Conservation (phyloP, 2,797 vertebrate species). For the Rhinogobio ventralis region DNA sequence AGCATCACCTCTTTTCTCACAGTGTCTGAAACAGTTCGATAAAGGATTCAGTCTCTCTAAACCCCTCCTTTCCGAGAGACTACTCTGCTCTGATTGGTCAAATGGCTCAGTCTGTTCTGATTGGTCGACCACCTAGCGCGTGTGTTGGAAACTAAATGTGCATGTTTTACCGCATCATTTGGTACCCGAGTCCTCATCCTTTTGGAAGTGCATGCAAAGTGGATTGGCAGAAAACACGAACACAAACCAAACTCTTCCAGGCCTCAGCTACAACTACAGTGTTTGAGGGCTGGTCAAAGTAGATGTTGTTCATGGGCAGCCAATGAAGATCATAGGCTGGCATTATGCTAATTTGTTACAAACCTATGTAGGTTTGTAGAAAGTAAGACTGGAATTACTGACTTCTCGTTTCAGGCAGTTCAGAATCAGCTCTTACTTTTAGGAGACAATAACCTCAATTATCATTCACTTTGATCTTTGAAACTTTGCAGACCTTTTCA, state of each 20-base stretch:
- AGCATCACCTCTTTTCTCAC: neutral
- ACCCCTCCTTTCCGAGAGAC: no score
- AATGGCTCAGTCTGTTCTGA: no score
- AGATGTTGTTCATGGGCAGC: neutral
- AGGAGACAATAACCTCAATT: neutral
- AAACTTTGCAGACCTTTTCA: neutral
- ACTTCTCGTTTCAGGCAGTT: neutral
- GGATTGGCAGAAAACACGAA: no score
- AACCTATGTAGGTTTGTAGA: neutral
- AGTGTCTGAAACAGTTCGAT: neutral
- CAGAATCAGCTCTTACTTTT: neutral
- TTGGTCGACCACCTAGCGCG: no score
- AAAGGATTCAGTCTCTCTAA: no score
- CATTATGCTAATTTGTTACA: neutral
- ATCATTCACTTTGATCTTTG: neutral
- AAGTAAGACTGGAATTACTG: neutral
- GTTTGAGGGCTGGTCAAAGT: neutral
- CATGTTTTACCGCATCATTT: no score
- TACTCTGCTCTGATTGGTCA: no score
- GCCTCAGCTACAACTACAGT: no score
- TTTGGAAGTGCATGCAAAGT: no score
- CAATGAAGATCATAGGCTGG: neutral
- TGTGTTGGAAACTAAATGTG: no score
- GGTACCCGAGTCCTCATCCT: no score
- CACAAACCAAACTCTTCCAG: no score